Base-by-base conservation (phyloP, 2,888 invertebrate genomes). In the Standfussiana lucernea region DNA sequence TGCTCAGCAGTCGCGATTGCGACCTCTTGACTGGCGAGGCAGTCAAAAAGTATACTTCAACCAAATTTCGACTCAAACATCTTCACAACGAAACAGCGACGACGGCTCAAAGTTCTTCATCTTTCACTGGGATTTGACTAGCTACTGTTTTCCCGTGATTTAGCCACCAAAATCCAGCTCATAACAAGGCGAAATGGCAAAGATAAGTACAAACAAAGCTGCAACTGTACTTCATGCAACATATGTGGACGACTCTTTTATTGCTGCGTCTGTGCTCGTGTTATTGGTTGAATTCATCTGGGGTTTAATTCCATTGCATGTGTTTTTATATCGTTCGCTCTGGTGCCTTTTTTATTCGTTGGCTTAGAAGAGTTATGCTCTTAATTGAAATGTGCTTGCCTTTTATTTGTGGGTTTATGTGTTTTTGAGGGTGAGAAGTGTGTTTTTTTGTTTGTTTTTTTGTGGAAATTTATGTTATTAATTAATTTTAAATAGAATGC, bases 171-270 rank as follows among this genome's bases (percentile, higher is more conserved):
- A 90, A 89, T 90, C 87, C 88, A 77, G 84, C 90, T 91, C 88
- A 91, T 92, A 93, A 91, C 91, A 89, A 89, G 91, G 89, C 88
- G 82, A 86, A 86, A 83, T 83, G 72, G 76, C 61, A 40, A 85
- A 86, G 86, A 83, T 85, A 84, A 80, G 80, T 85, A 80, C 86
- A 85, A 85, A 84, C 86, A 82, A 88, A 82, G 66, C 76, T 80
- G 79, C 71, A 80, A 77, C 82, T 61, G 79, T 88, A 88, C 71
- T 77, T 93, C 89, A 91, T 87, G 93, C 92, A 92, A 92, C 95
- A 95, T 89, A 90, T 95, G 95, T 89, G 89, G 79, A 86, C 84
- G 95, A 95, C 93, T 93, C 94, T 95, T 95, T 95, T 95, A 95
- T 93, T 91, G 92, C 90, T 82, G 72, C 86, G 83, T 83, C 82